A percentile compares a stretch with the other conserved stretches of the same genome.
Evolutionary conservation across 1,140 invertebrate species (phyloP).

Genomic region (Diuraphis noxia): DNA sequence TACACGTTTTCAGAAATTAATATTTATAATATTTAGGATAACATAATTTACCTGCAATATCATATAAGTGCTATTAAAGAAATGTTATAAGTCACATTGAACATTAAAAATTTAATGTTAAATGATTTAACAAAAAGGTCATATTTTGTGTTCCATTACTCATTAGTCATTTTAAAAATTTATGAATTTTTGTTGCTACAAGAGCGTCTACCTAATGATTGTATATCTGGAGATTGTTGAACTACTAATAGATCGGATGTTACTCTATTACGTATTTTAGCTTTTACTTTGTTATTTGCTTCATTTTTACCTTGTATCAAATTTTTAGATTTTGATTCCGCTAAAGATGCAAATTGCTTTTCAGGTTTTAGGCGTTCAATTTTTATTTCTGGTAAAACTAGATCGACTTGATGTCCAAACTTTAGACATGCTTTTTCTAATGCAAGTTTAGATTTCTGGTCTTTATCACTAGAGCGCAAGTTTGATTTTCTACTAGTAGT

Average conservation of each 20-base stretch:
- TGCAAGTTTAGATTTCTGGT: not conserved
- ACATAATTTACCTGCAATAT: not conserved
- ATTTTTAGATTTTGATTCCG: slow-evolving; percentile 5
- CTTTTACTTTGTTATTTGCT: not conserved
- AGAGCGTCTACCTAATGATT: not conserved
- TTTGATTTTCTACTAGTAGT: slow-evolving; percentile 35
- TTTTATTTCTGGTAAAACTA: slow-evolving; percentile 1
- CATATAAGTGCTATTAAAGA: not conserved
- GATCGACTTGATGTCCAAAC: not conserved
- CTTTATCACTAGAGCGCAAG: slow-evolving; percentile 12
- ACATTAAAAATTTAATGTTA: not conserved
- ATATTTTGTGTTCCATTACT: not conserved
- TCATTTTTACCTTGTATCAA: not conserved
- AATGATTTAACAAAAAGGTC: not conserved
- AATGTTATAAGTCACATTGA: not conserved
- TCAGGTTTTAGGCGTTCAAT: not conserved
- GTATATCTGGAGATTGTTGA: not conserved
- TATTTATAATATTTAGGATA: too few relatives aligned
- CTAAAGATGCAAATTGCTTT: not conserved
- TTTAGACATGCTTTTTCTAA: not conserved
- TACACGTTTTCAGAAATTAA: too few relatives aligned
- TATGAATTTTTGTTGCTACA: slow-evolving; percentile 27
- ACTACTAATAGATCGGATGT: slow-evolving; percentile 20
- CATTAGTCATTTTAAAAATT: not conserved
- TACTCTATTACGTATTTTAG: not conserved